Base-by-base conservation (phyloP, 2,888 invertebrate genomes). In the Andrena trimmerana region DNA sequence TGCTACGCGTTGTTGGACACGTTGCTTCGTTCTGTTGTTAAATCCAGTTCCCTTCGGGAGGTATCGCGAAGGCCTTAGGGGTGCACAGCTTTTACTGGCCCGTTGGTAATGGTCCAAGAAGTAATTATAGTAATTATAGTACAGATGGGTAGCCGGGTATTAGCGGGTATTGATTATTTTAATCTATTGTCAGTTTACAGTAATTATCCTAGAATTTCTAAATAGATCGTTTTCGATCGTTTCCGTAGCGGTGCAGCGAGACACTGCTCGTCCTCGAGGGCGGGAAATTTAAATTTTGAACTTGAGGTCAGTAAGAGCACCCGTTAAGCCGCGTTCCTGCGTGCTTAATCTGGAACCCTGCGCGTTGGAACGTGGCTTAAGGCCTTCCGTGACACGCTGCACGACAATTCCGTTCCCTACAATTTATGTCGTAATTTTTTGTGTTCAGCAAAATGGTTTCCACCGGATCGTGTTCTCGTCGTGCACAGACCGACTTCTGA, bases 11-110 rank as follows among this genome's bases (percentile, higher is more conserved):
- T 75, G 59, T 65, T 60, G 78, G 31, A 74, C 65, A 60, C 76
- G 57, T 57, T 60, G 79, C 79, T 88, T 79, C 36, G 68, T 65
- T 79, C 66, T 73, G 69, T 81, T 71, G 67, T 65, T 81, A 66
- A 52, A 71, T 73, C 50, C 75, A 77, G 70, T 66, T 78, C 20
- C 42, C 59, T 74, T 42, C 52, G 66, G 48, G 36, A 48, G 2
- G 59, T 74, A 82, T 76, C 63, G 59, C 33, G 77, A 83, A 83
- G 83, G 65, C 83, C 71, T 82, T 71, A 8, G 52, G 36, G 4
- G 72, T 54, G 31, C 69, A 36, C 69, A 81, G 63, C 62, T 83
- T 82, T 76, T 63, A 69, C 83, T 76, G 65, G 63, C 24, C 50
- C 13, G 67, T 75, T 76, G 83, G 59, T 42, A 72, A 60, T 54